A percentile compares a stretch with the other conserved stretches of the same genome.
Conservation (phyloP, 2,113 vertebrate genomes). For the Amblyornis subalaris region DNA sequence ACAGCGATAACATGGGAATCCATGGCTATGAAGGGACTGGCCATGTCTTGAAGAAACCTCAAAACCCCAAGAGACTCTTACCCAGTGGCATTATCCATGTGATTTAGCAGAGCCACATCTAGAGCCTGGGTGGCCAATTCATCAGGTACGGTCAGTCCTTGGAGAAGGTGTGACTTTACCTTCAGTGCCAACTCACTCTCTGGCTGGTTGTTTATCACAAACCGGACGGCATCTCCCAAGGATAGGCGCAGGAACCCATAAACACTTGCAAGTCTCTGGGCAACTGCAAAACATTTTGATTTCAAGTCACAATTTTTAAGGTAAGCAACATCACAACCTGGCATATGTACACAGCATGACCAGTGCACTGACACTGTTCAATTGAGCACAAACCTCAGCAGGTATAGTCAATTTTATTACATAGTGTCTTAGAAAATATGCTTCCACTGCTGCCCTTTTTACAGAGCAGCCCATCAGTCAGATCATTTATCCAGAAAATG, state of each 20-base stretch:
- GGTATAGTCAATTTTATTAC: not conserved
- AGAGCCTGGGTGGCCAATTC: conserved; percentile 85
- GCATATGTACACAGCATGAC: not conserved
- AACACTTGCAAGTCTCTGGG: conserved; percentile 74
- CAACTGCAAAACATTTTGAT: conserved; percentile 78
- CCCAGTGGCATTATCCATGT: conserved; percentile 72
- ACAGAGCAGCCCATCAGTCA: not conserved
- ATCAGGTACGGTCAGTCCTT: conserved; percentile 82
- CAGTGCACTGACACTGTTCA: not conserved
- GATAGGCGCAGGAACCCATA: conserved; percentile 83
- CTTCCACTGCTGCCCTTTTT: not conserved
- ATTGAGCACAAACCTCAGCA: not conserved
- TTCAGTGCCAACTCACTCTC: conserved; percentile 74
- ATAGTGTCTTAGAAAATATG: not conserved
- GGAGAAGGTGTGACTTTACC: conserved; percentile 76
- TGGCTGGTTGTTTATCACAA: conserved; percentile 70
- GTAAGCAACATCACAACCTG: not conserved
- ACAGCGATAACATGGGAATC: not conserved
- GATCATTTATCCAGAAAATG: not conserved
- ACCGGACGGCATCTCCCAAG: conserved; percentile 77
- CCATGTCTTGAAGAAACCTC: not conserved
- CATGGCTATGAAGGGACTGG: not conserved
- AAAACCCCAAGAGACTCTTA: not conserved
- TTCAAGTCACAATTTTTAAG: not conserved
- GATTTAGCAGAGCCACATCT: conserved; percentile 80